Evolutionary conservation across 2,888 invertebrate genomes (phyloP), one percentile per base, ranked within the genome.

Genomic region (Nomada flava): DNA sequence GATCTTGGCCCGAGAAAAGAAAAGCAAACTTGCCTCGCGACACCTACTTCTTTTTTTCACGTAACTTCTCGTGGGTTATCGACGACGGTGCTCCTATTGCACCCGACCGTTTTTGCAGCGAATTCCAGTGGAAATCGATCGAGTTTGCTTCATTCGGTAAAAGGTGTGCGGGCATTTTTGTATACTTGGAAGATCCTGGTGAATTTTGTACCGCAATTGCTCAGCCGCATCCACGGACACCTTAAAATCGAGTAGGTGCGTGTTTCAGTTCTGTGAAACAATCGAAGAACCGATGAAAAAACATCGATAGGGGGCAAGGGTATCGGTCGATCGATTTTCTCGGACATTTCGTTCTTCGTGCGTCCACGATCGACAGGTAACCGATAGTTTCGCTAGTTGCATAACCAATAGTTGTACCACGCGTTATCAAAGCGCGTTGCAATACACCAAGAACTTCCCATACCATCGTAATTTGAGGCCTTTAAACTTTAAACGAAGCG

Each of bases 331-430:
- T 79, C n/a, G 72, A 77, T 77, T 76, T 71, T 68, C 77, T 68
- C 69, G 59, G 78, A 36, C 47, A 15, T 47, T 15, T 36, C 73
- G 50, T 70, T 70, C 73, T 52, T 60, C 79, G 84, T 70, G 86
- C 76, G 86, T 89, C 86, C 77, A 80, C 76, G 80, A 85, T 84
- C 86, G 88, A 87, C 88, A 81, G 83, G 79, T 84, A 87, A 88
- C 80, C 88, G 89, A 91, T 90, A 90, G 91, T 92, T 92, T 91
- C 91, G 88, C 91, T 86, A 86, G 86, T 92, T 92, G 87, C 89
- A 83, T 87, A 92, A 91, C 88, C 80, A 76, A 76, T 76, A 76
- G 82, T 59, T 53, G 76, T 76, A 82, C 68, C 74, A 77, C 79
- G 78, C 86, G 83, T 84, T 85, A 88, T 88, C 87, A 84, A 88